Conservation (phyloP, 2,888 invertebrate genomes). For the Nipponacmea schrenckii region DNA sequence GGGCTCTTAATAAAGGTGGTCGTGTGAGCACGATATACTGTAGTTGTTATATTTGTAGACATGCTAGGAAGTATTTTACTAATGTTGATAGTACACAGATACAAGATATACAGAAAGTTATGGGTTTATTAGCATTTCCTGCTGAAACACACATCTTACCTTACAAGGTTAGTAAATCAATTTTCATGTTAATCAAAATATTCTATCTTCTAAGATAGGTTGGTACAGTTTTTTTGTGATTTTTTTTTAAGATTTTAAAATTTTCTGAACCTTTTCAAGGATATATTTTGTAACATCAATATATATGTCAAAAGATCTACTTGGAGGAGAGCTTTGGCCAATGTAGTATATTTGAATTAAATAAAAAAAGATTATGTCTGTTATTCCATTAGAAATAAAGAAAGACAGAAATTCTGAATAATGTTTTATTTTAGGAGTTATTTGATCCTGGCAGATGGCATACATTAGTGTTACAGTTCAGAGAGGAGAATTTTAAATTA, state of each 20-base stretch:
- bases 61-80: conserved; percentile 92
- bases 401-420: too few relatives aligned
- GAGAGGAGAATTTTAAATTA: conserved; percentile 91
- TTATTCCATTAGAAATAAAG: too few relatives aligned
- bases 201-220: background rate
- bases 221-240: background rate
- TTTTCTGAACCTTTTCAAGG: too few relatives aligned
- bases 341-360: too few relatives aligned
- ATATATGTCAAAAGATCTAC: too few relatives aligned
- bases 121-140: conserved; percentile 92
- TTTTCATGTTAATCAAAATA: background rate
- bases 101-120: conserved; percentile 88
- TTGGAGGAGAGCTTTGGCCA: too few relatives aligned
- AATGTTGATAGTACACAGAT: conserved; percentile 87
- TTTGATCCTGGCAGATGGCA: conserved; percentile 81
- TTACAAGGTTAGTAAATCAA: conserved; percentile 60
- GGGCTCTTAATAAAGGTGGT: too few relatives aligned
- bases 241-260: background rate
- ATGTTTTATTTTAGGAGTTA: conserved; percentile 65
- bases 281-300: too few relatives aligned
- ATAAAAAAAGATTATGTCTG: too few relatives aligned
- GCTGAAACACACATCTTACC: conserved; percentile 40
- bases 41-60: conserved; percentile 69
- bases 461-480: conserved; percentile 87
- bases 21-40: too few relatives aligned